These are phyloP conservation scores for Euglossa dilemma DNA, from an alignment of 1,140 invertebrate species.

Conservation along the genomic window DNA sequence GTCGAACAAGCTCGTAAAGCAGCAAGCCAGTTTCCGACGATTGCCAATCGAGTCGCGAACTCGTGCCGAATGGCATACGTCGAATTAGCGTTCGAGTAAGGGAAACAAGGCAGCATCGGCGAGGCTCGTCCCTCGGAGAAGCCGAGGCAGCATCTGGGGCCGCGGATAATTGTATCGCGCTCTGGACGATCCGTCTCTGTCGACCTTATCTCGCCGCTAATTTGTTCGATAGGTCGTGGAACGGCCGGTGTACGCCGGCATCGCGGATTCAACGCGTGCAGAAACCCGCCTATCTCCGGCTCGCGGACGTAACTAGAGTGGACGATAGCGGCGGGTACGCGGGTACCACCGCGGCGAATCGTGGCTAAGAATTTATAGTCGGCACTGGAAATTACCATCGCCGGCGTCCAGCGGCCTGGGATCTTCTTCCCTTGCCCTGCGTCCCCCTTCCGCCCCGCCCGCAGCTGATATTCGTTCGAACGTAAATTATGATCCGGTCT, in stretches of 20 bases:
- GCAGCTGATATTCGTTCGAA: conserved; percentile 43
- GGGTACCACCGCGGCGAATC: conserved; percentile 11
- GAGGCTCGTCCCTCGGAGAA: neutral
- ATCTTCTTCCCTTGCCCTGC: neutral
- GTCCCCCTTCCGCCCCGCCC: neutral
- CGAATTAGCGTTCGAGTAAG: neutral
- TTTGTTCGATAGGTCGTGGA: conserved; percentile 76
- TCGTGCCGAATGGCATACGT: neutral
- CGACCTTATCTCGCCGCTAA: conserved; percentile 79
- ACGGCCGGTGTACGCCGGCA: neutral
- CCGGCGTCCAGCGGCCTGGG: neutral
- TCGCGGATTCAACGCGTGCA: conserved; percentile 20
- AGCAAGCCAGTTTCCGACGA: too few relatives aligned
- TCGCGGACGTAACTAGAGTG: conserved; percentile 51
- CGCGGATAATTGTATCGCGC: conserved; percentile 75
- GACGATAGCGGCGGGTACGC: conserved; percentile 38
- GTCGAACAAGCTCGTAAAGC: too few relatives aligned
- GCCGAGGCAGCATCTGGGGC: neutral
- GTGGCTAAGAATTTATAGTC: conserved; percentile 47
- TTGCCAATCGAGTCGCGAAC: neutral
- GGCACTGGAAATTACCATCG: conserved; percentile 40
- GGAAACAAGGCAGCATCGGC: neutral
- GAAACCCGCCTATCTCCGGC: conserved; percentile 42
- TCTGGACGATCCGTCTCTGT: conserved; percentile 78
- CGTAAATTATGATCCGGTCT: conserved; percentile 47